Evolutionary conservation across 2,797 vertebrate genomes (phyloP).

Genomic region (Brotogeris chrysoptera): DNA sequence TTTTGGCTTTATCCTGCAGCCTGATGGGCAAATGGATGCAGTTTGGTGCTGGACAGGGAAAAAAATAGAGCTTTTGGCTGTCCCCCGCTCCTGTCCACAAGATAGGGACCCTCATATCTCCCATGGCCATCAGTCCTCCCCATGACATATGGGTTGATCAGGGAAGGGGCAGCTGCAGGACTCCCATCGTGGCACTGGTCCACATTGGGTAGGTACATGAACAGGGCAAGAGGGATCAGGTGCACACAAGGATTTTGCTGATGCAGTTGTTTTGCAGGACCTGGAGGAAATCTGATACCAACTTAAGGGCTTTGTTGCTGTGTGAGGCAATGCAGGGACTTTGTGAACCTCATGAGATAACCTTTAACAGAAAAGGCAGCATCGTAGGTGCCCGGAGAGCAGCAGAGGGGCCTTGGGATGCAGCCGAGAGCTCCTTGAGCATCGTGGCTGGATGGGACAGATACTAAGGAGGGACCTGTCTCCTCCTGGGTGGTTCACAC

Average conservation of each 20-base stretch:
- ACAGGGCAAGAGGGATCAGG: neutral
- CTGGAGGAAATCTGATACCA: neutral
- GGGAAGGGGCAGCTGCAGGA: neutral
- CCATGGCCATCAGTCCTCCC: neutral
- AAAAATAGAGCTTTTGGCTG: neutral
- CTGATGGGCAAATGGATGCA: neutral
- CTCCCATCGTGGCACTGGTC: fast-evolving
- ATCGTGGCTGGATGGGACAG: fast-evolving
- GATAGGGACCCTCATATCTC: fast-evolving
- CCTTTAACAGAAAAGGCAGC: neutral
- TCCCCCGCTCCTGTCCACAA: neutral
- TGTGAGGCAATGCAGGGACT: fast-evolving
- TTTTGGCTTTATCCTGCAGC: neutral
- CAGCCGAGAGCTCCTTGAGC: neutral
- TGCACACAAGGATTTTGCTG: neutral
- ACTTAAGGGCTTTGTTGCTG: neutral
- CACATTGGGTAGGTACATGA: fast-evolving
- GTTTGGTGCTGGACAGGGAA: fast-evolving
- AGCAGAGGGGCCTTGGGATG: neutral
- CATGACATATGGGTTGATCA: fast-evolving
- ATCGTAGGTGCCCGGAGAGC: fast-evolving
- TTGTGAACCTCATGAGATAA: neutral
- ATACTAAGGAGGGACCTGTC: neutral
- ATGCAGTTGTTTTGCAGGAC: neutral
- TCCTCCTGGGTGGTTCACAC: neutral